Conservation (phyloP, 2,888 invertebrate species). For the Cephus runcator region DNA sequence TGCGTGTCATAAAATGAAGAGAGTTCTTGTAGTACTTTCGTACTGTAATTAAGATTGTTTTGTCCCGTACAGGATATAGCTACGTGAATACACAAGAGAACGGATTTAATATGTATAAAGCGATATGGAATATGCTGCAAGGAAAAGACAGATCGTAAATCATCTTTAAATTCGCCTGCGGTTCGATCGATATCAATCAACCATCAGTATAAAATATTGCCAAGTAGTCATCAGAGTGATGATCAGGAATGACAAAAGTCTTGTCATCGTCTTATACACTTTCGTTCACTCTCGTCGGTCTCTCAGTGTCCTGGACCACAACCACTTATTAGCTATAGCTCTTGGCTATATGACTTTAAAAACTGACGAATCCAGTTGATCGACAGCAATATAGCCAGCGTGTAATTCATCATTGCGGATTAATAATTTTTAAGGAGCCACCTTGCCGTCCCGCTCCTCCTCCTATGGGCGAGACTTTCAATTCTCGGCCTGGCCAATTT, state of each 20-base stretch:
- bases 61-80: not conserved
- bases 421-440: slow-evolving; percentile 40
- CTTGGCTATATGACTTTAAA: not conserved
- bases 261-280: not conserved
- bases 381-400: not conserved
- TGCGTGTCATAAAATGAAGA: not conserved
- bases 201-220: not conserved
- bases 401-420: slow-evolving; percentile 34
- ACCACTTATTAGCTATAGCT: not conserved
- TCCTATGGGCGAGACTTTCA: slow-evolving; percentile 1
- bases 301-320: not conserved
- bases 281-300: not conserved
- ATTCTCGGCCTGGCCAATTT: slow-evolving; percentile 45
- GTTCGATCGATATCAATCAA: not conserved
- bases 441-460: not conserved
- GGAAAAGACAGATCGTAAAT: not conserved
- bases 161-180: not conserved
- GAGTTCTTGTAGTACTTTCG: not conserved
- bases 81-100: not conserved
- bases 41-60: not conserved
- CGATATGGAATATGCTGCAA: not conserved
- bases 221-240: not conserved
- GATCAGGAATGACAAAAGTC: not conserved
- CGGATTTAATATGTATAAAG: not conserved
- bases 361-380: not conserved